Evolutionary conservation across 2,888 invertebrate species (phyloP).

Genomic region (Pemphredon lugubris): DNA sequence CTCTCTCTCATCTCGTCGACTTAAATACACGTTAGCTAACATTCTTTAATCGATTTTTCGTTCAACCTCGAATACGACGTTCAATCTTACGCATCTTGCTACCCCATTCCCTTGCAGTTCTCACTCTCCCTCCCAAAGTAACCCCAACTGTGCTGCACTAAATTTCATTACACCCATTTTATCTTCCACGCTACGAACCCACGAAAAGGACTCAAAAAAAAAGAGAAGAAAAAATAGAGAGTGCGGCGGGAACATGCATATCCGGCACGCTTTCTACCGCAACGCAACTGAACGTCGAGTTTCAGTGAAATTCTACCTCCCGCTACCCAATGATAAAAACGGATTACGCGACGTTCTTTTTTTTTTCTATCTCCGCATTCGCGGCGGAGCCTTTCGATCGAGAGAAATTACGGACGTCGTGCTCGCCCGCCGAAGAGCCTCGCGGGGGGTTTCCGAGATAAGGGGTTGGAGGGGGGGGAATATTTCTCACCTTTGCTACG

Average conservation of each 20-base stretch:
- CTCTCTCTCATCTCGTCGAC: too few relatives aligned
- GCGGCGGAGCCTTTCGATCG: conserved; percentile 39
- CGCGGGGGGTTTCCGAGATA: too few relatives aligned
- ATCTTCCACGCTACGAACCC: conserved; percentile 12
- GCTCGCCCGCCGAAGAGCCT: neutral
- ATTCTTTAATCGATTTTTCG: too few relatives aligned
- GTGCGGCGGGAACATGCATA: conserved; percentile 5
- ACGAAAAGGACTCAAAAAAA: neutral
- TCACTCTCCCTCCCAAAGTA: neutral
- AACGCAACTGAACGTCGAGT: conserved; percentile 33
- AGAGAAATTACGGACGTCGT: conserved; percentile 38
- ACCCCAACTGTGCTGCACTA: neutral
- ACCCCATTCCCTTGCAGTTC: too few relatives aligned
- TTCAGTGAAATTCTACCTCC: conserved; percentile 37
- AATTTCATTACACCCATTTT: conserved; percentile 37
- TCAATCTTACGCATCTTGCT: too few relatives aligned
- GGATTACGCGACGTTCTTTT: conserved; percentile 46
- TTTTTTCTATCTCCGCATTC: conserved; percentile 15
- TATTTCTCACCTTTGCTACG: too few relatives aligned
- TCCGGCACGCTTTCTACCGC: conserved; percentile 31
- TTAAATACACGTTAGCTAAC: too few relatives aligned
- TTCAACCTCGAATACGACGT: too few relatives aligned
- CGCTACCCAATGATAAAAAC: conserved; percentile 50
- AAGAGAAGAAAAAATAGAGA: conserved; percentile 13
- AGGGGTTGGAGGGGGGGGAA: too few relatives aligned